These are phyloP conservation scores for Coregonus clupeaformis DNA, from an alignment of 2,113 vertebrate genomes.

Conservation along the genomic window DNA sequence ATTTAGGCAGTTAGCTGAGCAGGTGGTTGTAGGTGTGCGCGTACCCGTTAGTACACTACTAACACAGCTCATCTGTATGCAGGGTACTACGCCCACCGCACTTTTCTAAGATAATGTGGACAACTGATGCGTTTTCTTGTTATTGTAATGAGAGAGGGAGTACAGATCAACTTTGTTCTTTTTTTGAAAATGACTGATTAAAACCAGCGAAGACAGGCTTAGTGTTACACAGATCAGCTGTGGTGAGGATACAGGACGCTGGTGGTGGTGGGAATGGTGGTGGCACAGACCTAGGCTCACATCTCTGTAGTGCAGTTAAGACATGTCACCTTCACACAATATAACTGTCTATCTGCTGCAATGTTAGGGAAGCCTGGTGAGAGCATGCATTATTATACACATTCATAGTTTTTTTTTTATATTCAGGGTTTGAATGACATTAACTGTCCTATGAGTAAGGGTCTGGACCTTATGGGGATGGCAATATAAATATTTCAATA, in stretches of 20 bases:
- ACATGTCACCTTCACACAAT: constrained; percentile 37
- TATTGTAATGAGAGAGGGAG: constrained; percentile 17
- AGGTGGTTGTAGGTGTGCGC: constrained; percentile 7
- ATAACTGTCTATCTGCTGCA: constrained; percentile 32
- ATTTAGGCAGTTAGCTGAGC: not conserved
- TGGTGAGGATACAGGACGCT: constrained; percentile 20
- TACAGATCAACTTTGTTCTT: constrained; percentile 41
- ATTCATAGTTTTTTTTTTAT: too few relatives aligned
- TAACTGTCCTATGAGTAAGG: not conserved
- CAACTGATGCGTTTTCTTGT: not conserved
- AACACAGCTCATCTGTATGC: not conserved
- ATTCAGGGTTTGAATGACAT: too few relatives aligned
- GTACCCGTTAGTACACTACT: not conserved
- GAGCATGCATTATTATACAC: too few relatives aligned
- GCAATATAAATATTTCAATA: not conserved
- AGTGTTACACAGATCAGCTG: constrained; percentile 11
- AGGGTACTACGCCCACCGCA: not conserved
- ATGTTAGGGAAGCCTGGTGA: too few relatives aligned
- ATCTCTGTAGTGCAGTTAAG: constrained; percentile 37
- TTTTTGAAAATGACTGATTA: constrained; percentile 10
- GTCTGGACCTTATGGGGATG: too few relatives aligned
- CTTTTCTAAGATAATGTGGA: not conserved
- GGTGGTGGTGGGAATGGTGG: constrained; percentile 11
- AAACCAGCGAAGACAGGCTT: not conserved
- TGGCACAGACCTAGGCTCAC: constrained; percentile 42